Evolutionary conservation across 1,140 invertebrate genomes (phyloP).

Genomic region (Ectropis grisescens): DNA sequence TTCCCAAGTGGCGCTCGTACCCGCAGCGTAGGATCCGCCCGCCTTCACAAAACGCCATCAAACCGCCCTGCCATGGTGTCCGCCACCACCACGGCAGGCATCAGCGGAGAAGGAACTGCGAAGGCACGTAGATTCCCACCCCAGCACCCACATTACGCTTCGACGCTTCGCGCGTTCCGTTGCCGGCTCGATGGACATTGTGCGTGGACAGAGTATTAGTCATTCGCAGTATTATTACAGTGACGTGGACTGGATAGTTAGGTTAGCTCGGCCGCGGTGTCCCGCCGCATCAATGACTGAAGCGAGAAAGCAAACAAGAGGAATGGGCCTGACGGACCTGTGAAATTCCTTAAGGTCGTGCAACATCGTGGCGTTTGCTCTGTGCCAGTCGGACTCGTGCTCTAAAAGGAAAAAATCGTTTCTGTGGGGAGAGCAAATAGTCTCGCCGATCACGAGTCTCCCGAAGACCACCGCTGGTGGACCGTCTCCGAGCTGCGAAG

Average conservation of each 20-base stretch:
- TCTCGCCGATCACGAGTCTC: slow-evolving; percentile 61
- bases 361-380: slow-evolving; percentile 64
- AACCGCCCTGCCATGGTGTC: slow-evolving; percentile 38
- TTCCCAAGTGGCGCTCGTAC: slow-evolving; percentile 30
- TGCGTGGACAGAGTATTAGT: slow-evolving; percentile 68
- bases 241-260: slow-evolving; percentile 65
- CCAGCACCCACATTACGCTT: slow-evolving; percentile 58
- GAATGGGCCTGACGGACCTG: slow-evolving; percentile 53
- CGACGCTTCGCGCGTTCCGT: slow-evolving; percentile 61
- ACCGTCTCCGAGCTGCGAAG: slow-evolving; percentile 19
- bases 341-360: slow-evolving; percentile 67
- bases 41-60: slow-evolving; percentile 43
- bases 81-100: slow-evolving; percentile 54
- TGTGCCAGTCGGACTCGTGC: slow-evolving; percentile 50
- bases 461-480: slow-evolving; percentile 58
- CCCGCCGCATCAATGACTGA: slow-evolving; percentile 55
- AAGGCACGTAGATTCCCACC: slow-evolving; percentile 46
- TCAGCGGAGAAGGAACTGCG: slow-evolving; percentile 55
- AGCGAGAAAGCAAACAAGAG: slow-evolving; percentile 62
- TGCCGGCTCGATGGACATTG: slow-evolving; percentile 60
- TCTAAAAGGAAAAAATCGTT: slow-evolving; percentile 65
- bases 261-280: slow-evolving; percentile 54
- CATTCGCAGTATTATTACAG: slow-evolving; percentile 69
- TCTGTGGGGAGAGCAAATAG: slow-evolving; percentile 62
- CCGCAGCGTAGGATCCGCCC: slow-evolving; percentile 49